These are phyloP conservation scores for Atherinosoma microstoma DNA, from an alignment of 2,797 vertebrate genomes.

Conservation along the genomic window DNA sequence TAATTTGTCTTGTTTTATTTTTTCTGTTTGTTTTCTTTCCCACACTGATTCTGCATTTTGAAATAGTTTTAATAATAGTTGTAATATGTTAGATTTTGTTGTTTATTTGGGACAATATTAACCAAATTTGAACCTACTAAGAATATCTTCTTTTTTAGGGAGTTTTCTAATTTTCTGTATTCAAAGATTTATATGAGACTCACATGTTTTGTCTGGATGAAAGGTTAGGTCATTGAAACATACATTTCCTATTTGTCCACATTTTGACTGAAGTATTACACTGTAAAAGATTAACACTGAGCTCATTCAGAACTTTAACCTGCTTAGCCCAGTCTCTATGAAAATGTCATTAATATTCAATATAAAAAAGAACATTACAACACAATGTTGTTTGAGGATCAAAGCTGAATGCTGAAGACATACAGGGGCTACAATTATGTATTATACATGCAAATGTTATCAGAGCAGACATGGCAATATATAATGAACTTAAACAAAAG, in stretches of 20 bases:
- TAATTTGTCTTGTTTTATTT: too few species aligned
- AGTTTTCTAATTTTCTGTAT: background rate
- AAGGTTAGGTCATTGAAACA: too few species aligned
- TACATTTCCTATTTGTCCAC: background rate
- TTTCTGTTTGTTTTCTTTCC: too few species aligned
- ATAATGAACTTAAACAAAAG: slow-evolving; percentile 73
- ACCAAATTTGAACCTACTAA: too few species aligned
- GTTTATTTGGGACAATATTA: too few species aligned
- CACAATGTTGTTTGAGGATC: slow-evolving; percentile 33
- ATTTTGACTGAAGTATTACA: background rate
- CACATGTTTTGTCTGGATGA: too few species aligned
- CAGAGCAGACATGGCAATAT: slow-evolving; percentile 35
- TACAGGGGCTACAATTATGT: slow-evolving; percentile 49
- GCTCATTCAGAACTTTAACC: slow-evolving; percentile 42
- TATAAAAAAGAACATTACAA: slow-evolving; percentile 22
- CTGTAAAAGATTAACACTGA: background rate
- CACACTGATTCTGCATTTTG: too few species aligned
- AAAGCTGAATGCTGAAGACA: slow-evolving; percentile 51
- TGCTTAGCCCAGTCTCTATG: slow-evolving; percentile 19
- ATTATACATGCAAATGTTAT: slow-evolving; percentile 62
- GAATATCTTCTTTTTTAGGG: too few species aligned
- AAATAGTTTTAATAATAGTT: too few species aligned
- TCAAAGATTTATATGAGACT: background rate
- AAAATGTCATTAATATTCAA: slow-evolving; percentile 47
- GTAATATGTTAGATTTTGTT: too few species aligned